Conservation (phyloP, 2,797 vertebrate genomes). For the Synaphobranchus kaupii region DNA sequence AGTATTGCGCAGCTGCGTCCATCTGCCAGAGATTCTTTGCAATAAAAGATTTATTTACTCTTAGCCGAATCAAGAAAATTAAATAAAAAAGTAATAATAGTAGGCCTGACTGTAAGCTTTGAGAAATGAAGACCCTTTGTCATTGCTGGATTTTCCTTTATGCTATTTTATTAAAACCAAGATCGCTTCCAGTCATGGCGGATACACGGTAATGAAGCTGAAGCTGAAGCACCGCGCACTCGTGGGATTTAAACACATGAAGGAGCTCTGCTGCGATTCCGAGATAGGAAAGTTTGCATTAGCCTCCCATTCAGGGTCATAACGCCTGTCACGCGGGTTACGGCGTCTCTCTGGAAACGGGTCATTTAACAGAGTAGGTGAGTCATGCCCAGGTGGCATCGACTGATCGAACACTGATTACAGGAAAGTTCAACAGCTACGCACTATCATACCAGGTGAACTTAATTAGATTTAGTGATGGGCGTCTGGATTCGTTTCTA, state of each 20-base stretch:
- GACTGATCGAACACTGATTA: neutral
- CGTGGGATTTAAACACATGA: conserved; percentile 24
- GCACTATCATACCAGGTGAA: neutral
- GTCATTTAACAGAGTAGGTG: neutral
- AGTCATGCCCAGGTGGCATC: neutral
- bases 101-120: conserved; percentile 21
- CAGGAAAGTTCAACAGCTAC: neutral
- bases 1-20: conserved; percentile 65
- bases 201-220: conserved; percentile 56
- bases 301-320: neutral
- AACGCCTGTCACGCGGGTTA: neutral
- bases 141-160: conserved; percentile 55
- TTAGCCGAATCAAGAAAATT: conserved; percentile 51
- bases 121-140: conserved; percentile 43
- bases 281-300: neutral
- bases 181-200: conserved; percentile 52
- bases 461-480: neutral
- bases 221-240: neutral
- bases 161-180: conserved; percentile 65
- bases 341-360: neutral
- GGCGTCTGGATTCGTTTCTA: neutral
- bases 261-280: neutral
- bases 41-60: conserved; percentile 75
- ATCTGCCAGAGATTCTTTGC: conserved; percentile 64
- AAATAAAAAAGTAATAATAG: conserved; percentile 20